Percentiles rank a stretch among this genome's conserved stretches.
These are phyloP conservation scores for Zaprionus camerounensis DNA, from an alignment of 1,140 invertebrate species.

Conservation along the genomic window DNA sequence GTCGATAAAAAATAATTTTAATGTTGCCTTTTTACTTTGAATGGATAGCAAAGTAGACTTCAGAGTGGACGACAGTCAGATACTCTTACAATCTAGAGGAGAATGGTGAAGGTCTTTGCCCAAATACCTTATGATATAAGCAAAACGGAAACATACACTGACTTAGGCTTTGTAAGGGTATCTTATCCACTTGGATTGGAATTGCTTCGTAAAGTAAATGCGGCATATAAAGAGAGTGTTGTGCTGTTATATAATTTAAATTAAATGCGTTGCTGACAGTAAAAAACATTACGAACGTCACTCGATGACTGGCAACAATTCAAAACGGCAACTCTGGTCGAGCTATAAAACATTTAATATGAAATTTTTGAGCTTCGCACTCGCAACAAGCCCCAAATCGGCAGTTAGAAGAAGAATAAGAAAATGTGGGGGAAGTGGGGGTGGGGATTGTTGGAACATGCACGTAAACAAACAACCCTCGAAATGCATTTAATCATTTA, in stretches of 20 bases:
- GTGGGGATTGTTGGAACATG: conserved; percentile 4
- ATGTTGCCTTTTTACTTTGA: conserved; percentile 64
- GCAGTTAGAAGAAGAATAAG: conserved; percentile 39
- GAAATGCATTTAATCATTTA: conserved; percentile 75
- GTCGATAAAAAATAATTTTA: conserved; percentile 75
- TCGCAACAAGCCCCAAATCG: conserved; percentile 32
- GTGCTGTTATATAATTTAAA: conserved; percentile 75
- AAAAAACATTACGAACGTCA: conserved; percentile 49
- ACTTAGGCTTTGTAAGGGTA: background rate
- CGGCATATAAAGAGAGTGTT: conserved; percentile 56
- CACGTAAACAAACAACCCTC: conserved; percentile 65
- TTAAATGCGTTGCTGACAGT: conserved; percentile 78
- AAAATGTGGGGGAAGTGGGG: too few relatives aligned
- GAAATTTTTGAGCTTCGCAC: conserved; percentile 48
- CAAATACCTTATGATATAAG: background rate
- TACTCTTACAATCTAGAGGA: conserved; percentile 23
- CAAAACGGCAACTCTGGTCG: conserved; percentile 51
- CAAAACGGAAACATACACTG: background rate
- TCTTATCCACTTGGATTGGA: conserved; percentile 26
- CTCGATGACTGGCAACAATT: conserved; percentile 58
- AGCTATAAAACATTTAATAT: conserved; percentile 78
- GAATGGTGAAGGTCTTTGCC: background rate
- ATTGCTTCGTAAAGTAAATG: conserved; percentile 27
- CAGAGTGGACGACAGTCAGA: background rate
- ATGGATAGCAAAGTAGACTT: background rate